phyloP scores from a whole-genome alignment of 2,113 vertebrate genomes.

The Zosterops lateralis region DNA sequence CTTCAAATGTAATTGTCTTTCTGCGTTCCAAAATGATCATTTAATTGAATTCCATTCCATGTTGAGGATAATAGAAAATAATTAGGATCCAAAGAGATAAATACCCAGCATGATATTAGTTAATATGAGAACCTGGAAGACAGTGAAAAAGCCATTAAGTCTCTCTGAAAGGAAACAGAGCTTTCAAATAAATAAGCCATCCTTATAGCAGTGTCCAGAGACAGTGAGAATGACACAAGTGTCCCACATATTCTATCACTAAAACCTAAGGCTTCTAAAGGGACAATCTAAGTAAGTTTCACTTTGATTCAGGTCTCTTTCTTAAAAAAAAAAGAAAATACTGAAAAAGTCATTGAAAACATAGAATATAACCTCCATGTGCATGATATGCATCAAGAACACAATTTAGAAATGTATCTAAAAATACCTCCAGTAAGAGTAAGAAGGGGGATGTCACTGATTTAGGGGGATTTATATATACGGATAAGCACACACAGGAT shows the following conservation, averaged over 20 bases:
- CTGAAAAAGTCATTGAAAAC: neutral
- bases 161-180: conserved; percentile 54
- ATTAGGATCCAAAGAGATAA: conserved; percentile 72
- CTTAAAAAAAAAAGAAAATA: neutral
- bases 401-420: neutral
- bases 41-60: conserved; percentile 67
- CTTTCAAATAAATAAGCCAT: conserved; percentile 57
- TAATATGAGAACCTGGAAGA: conserved; percentile 73
- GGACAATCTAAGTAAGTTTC: neutral
- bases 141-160: conserved; percentile 71
- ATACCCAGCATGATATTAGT: conserved; percentile 71
- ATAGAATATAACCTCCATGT: neutral
- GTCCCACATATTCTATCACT: neutral
- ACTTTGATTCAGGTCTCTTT: neutral
- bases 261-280: neutral
- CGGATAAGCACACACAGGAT: neutral
- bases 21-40: conserved; percentile 55
- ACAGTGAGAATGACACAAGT: neutral
- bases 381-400: neutral
- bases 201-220: conserved; percentile 28
- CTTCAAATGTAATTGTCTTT: conserved; percentile 56
- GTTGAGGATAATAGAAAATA: conserved; percentile 70
- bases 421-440: neutral
- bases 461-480: neutral
- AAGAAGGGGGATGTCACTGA: neutral